Conservation (phyloP, 2,888 invertebrate genomes). For the Coleophora deauratella region DNA sequence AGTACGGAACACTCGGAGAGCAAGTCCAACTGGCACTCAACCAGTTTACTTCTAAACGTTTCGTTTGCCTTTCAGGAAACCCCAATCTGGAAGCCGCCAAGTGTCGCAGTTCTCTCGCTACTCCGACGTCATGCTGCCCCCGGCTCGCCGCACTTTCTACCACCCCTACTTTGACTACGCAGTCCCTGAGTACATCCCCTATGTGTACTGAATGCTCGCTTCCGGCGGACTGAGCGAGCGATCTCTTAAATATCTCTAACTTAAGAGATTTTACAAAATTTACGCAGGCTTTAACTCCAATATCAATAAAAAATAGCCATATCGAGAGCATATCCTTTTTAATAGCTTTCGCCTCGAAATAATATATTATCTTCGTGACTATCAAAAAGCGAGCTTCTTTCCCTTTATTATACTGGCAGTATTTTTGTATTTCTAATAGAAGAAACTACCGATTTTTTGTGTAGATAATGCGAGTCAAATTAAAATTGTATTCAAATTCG, state of each 20-base stretch:
- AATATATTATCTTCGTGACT: conserved; percentile 23
- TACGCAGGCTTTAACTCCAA: conserved; percentile 40
- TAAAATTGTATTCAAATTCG: conserved; percentile 36
- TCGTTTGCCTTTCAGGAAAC: conserved; percentile 41
- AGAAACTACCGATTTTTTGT: conserved; percentile 35
- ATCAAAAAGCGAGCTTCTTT: conserved; percentile 43
- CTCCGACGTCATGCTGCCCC: conserved; percentile 61
- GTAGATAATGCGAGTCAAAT: conserved; percentile 30
- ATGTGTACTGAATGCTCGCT: conserved; percentile 45
- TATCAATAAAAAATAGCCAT: conserved; percentile 49
- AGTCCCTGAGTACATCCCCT: conserved; percentile 49
- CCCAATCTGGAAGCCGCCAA: conserved; percentile 55
- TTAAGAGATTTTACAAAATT: conserved; percentile 3
- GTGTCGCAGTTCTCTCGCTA: conserved; percentile 66
- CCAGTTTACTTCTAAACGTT: too few relatives aligned
- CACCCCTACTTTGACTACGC: conserved; percentile 51
- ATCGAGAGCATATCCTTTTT: conserved; percentile 61
- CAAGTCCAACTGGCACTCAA: too few relatives aligned
- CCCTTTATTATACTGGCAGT: conserved; percentile 29
- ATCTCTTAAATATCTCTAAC: neutral
- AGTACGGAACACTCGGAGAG: too few relatives aligned
- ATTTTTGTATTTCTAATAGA: conserved; percentile 45
- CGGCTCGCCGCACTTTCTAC: conserved; percentile 49
- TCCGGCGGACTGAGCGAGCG: conserved; percentile 26
- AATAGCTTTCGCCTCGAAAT: conserved; percentile 45